Evolutionary conservation across 2,113 vertebrate species (phyloP), one percentile per base, ranked within the genome.

Genomic region (Peromyscus californicus): DNA sequence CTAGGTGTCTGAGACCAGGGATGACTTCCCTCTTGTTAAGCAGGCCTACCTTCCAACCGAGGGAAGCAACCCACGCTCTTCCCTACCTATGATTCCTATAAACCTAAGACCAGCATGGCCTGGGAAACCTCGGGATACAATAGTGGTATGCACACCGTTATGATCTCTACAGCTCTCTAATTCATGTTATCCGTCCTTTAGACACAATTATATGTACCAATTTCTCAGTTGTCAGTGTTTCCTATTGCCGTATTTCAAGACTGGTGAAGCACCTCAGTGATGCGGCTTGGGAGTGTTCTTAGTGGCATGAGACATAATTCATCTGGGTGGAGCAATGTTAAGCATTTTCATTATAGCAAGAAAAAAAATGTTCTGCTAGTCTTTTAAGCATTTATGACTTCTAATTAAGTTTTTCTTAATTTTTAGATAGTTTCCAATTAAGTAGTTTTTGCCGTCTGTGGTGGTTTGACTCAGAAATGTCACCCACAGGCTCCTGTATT

Each of bases 271-370:
- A 42, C 7, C n/a, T 92, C 90, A 59, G 26, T 79, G 29, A 57
- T 70, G 45, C 36, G 13, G 84, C 97, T 93, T 90, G 88, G 54
- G 80, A 87, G 22, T 79, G 95, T 97, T 67, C n/a, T 59, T 92
- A 85, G n/a, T 76, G 45, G 24, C 67, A 17, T 57, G 3, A 6
- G 42, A 80, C 83, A 7, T 72, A 91, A 93, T 61, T 87, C 39
- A 70, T 87, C 42, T 90, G 5, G n/a, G 6, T 42, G 0, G 80
- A 93, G 12, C 88, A 2, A 92, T 72, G 75, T 96, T 95, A 87
- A 84, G 91, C 33, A 72, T 89, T 84, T 86, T 95, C 22, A 78
- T 89, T 85, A 87, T 7, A 79, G 42, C 26, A 93, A 93, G 11
- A 59, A 90, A 84, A 84, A 17, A 89, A 90, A 16, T 69, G 3